Conservation (phyloP, 2,888 invertebrate species). For the Torymus aiolomorphi region DNA sequence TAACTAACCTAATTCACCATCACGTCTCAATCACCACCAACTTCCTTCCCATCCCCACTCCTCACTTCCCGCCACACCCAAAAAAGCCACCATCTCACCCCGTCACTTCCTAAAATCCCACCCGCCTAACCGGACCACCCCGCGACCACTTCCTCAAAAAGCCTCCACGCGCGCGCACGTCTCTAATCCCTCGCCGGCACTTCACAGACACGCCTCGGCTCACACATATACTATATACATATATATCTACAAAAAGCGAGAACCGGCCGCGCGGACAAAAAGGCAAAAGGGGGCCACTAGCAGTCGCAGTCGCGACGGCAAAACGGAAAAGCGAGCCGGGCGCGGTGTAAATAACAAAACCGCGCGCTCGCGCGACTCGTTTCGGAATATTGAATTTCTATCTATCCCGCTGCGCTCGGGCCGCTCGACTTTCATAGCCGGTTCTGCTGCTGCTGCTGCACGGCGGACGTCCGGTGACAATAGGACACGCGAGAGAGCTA, state of each 20-base stretch:
- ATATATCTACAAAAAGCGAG: neutral
- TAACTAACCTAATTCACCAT: too few species aligned
- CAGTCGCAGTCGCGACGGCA: neutral
- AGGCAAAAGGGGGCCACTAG: conserved; percentile 13
- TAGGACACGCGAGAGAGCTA: neutral
- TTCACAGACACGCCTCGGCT: too few species aligned
- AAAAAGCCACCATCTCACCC: too few species aligned
- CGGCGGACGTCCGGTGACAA: conserved; percentile 48
- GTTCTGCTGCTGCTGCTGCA: neutral
- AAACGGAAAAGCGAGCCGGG: neutral
- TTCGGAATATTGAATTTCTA: conserved; percentile 43
- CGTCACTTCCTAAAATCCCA: too few species aligned
- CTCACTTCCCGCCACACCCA: too few species aligned
- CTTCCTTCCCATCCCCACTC: too few species aligned
- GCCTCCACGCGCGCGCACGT: too few species aligned
- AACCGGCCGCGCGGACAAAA: conserved; percentile 15
- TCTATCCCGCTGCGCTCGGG: neutral
- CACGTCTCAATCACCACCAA: too few species aligned
- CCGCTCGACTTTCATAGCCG: conserved; percentile 39
- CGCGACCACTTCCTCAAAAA: too few species aligned
- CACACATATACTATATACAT: neutral
- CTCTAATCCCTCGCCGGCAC: too few species aligned
- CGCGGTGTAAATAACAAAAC: neutral
- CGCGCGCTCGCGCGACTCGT: neutral
- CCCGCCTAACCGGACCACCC: too few species aligned